Evolutionary conservation across 2,888 invertebrate species (phyloP).

Genomic region (Alloscopus bannaensis): DNA sequence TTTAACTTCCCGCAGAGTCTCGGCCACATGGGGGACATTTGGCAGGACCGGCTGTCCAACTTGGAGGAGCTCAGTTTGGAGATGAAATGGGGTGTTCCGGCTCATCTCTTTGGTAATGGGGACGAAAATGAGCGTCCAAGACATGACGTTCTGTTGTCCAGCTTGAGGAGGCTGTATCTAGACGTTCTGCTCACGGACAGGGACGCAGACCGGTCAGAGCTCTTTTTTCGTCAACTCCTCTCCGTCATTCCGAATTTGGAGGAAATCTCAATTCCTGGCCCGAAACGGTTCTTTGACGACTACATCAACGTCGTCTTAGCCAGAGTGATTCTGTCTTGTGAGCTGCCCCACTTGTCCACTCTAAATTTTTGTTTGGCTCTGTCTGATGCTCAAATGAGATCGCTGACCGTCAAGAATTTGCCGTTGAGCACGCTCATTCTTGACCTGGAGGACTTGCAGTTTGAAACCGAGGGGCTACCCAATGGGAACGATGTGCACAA

Average conservation of each 20-base stretch:
- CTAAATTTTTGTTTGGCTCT: slow-evolving; percentile 65
- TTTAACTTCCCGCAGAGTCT: slow-evolving; percentile 58
- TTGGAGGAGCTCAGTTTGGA: slow-evolving; percentile 56
- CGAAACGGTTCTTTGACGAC: slow-evolving; percentile 64
- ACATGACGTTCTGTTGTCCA: slow-evolving; percentile 33
- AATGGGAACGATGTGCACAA: slow-evolving; percentile 7
- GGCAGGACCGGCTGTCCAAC: slow-evolving; percentile 48
- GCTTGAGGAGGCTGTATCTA: slow-evolving; percentile 44
- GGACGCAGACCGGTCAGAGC: slow-evolving; percentile 57
- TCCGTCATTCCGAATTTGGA: slow-evolving; percentile 54
- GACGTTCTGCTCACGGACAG: slow-evolving; percentile 60
- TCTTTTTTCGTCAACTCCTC: slow-evolving; percentile 49
- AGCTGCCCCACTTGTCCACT: slow-evolving; percentile 35
- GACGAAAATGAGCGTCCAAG: not conserved
- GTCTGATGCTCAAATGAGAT: slow-evolving; percentile 51
- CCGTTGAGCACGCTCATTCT: slow-evolving; percentile 57
- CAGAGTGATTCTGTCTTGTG: slow-evolving; percentile 43
- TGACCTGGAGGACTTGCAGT: slow-evolving; percentile 61
- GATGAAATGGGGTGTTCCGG: slow-evolving; percentile 65
- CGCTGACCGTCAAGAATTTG: slow-evolving; percentile 38
- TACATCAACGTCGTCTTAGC: slow-evolving; percentile 64
- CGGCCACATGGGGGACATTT: slow-evolving; percentile 63
- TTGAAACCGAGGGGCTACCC: not conserved
- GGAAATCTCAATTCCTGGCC: slow-evolving; percentile 63
- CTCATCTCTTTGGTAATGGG: slow-evolving; percentile 32